Percentiles rank a stretch among this genome's conserved stretches.
Evolutionary conservation across 2,113 vertebrate genomes (phyloP).

Genomic region (Thamnaconus septentrionalis): DNA sequence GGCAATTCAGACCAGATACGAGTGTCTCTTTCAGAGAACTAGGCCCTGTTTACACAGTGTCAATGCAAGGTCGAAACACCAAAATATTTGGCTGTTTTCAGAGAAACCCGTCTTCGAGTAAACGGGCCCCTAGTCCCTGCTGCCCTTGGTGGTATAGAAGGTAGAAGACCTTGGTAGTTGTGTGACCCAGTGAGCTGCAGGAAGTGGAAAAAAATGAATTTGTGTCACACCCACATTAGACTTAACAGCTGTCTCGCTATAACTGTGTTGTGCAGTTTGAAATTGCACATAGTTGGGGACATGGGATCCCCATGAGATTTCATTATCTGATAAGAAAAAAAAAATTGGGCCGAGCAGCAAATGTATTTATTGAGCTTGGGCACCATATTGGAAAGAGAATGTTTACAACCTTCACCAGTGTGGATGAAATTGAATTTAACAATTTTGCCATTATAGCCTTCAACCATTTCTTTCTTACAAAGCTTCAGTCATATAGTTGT

Average conservation of each 20-base stretch:
- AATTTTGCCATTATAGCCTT: not conserved
- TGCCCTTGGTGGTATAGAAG: slow-evolving; percentile 6
- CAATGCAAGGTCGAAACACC: no score
- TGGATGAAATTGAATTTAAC: not conserved
- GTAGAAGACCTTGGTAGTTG: not conserved
- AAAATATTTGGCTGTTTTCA: no score
- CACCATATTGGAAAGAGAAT: slow-evolving; percentile 50
- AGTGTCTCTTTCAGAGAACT: no score
- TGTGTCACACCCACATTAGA: slow-evolving; percentile 22
- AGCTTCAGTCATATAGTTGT: no score
- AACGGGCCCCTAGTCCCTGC: no score
- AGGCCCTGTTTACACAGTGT: no score
- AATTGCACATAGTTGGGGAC: slow-evolving; percentile 24
- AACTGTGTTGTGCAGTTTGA: slow-evolving; percentile 27
- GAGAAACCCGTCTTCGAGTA: no score
- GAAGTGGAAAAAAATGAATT: slow-evolving; percentile 28
- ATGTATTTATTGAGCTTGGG: slow-evolving; percentile 52
- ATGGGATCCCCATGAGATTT: slow-evolving; percentile 62
- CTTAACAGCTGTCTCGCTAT: slow-evolving; percentile 24
- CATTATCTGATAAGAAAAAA: slow-evolving; percentile 64
- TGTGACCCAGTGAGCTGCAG: slow-evolving; percentile 18
- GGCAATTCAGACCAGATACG: no score
- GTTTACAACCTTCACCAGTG: slow-evolving; percentile 3
- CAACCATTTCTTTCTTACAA: no score
- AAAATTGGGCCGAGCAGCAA: slow-evolving; percentile 49